Base-by-base conservation (phyloP, 2,797 vertebrate species). In the Malacoctenus gilli region DNA sequence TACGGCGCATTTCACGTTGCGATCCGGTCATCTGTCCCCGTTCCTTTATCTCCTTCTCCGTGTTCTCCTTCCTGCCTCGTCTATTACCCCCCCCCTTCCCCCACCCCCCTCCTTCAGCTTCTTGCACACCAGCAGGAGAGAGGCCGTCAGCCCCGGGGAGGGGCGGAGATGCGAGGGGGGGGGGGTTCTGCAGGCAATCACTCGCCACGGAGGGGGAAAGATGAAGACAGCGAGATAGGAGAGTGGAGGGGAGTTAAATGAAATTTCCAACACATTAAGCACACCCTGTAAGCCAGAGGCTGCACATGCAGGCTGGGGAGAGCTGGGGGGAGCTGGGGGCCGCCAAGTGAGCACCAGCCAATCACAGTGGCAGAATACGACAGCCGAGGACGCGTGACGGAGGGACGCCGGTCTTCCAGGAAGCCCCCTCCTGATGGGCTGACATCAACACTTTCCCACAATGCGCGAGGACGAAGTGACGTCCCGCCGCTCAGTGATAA, bases 241-340 rank as follows among this genome's bases (percentile, higher is more conserved):
- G 44, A 50, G 23, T 48, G 41, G 67, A 59, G 53, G 50, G 69
- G 62, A 79, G 61, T 69, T 79, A 85, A 89, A 90, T 87, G 56
- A 85, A 74, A 86, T 89, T 88, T 82, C 82, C 85, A 80, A 80
- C 80, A 85, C 86, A 87, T 90, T 89, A 87, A 72, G 60, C 77
- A 79, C 77, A 72, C 64, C 36, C 65, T 54, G 76, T 66, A 61
- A 83, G 66, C 75, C 65, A 75, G 58, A 13, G 65, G 41, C 50
- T 80, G 64, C 73, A 71, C 74, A 46, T 38, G 35, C 41, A 35
- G 42, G 34, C 37, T 39, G 32, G 49, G 57, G 47, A 53, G 25
- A 22, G 42, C 32, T 38, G 49, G 50, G 44, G 19, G 42, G 25
- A 22, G 42, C 32, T 38, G 49, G 50, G 44, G 19, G 42, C 35